phyloP scores from a whole-genome alignment of 2,797 vertebrate genomes.

The Pipistrellus nathusii region DNA sequence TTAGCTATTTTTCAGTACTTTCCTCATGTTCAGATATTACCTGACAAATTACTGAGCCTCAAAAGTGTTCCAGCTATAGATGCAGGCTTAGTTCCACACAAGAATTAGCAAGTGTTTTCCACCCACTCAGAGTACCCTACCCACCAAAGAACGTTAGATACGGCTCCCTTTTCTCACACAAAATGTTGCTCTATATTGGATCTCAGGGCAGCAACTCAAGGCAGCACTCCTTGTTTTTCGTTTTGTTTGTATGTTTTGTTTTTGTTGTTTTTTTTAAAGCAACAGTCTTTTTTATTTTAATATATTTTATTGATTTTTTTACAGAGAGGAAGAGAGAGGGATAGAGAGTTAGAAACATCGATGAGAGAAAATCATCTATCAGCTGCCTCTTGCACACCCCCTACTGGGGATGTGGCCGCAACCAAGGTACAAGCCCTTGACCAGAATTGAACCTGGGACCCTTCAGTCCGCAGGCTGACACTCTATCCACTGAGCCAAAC shows the following conservation, averaged over 20 bases:
- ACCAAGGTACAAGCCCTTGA: no score
- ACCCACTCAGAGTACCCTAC: accelerated
- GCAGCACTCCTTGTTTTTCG: background rate
- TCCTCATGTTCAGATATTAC: background rate
- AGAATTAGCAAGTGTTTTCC: background rate
- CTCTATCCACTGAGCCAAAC: no score
- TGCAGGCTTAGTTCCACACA: background rate
- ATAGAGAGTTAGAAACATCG: no score
- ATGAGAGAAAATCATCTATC: no score
- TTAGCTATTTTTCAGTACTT: background rate
- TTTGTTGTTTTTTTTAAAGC: background rate
- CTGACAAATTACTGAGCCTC: background rate
- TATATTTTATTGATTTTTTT: no score
- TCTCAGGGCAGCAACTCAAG: background rate
- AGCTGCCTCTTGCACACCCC: no score
- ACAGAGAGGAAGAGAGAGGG: no score
- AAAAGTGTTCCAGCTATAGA: background rate
- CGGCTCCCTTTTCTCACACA: background rate
- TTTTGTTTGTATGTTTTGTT: background rate
- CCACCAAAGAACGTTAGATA: background rate
- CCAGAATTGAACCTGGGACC: no score
- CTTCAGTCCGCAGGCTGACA: no score
- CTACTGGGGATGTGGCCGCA: no score
- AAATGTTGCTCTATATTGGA: background rate
- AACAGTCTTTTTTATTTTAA: background rate